Evolutionary conservation across 2,888 invertebrate genomes (phyloP).

Genomic region (Hipparchia semele): DNA sequence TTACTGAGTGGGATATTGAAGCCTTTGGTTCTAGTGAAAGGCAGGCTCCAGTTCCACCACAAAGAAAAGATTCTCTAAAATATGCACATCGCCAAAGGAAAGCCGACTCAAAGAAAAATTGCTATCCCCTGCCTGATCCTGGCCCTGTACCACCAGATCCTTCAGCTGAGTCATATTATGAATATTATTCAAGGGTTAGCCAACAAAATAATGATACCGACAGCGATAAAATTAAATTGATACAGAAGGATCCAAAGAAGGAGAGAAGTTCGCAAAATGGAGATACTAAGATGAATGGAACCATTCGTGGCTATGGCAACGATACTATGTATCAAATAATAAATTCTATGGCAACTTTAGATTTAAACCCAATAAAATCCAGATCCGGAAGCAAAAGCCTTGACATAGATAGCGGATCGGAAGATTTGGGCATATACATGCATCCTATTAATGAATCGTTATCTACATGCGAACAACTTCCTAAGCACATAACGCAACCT

Average conservation of each 20-base stretch:
- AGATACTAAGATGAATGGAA: conserved; percentile 43
- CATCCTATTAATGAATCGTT: conserved; percentile 71
- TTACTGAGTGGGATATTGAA: conserved; percentile 83
- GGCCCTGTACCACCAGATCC: conserved; percentile 76
- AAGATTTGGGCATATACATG: conserved; percentile 78
- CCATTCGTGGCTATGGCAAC: conserved; percentile 47
- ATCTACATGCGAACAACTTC: conserved; percentile 76
- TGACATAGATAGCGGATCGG: conserved; percentile 67
- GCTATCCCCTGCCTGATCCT: conserved; percentile 72
- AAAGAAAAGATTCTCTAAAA: conserved; percentile 77
- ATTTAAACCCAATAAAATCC: conserved; percentile 68
- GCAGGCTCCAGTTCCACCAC: conserved; percentile 71
- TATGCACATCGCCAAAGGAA: conserved; percentile 80
- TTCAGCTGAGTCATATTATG: conserved; percentile 77
- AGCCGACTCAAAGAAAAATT: conserved; percentile 71
- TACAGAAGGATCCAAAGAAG: conserved; percentile 65
- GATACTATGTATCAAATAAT: conserved; percentile 74
- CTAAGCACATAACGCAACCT: conserved; percentile 69
- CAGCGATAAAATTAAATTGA: conserved; percentile 73
- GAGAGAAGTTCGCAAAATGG: conserved; percentile 52
- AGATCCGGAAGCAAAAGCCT: conserved; percentile 64
- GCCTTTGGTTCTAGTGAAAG: conserved; percentile 64
- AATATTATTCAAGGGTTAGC: conserved; percentile 78
- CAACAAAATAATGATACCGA: conserved; percentile 79
- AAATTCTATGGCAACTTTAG: conserved; percentile 77